These are phyloP conservation scores for Ecliptopera silaceata DNA, from an alignment of 2,888 invertebrate genomes.

Conservation along the genomic window DNA sequence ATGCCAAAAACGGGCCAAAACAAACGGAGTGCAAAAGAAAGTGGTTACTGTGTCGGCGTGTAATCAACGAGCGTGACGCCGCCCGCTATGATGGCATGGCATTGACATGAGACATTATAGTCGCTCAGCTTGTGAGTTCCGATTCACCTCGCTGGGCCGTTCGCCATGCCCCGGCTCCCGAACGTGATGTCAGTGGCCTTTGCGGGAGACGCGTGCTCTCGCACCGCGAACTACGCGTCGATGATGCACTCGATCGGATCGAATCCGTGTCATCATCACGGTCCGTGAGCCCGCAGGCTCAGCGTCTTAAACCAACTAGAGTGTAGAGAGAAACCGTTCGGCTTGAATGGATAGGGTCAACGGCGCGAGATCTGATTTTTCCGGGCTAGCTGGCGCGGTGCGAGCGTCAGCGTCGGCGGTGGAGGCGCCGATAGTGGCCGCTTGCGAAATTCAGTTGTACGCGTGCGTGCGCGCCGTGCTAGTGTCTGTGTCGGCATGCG, in stretches of 20 bases:
- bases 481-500: constrained; percentile 75
- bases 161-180: constrained; percentile 56
- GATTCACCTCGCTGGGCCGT: constrained; percentile 67
- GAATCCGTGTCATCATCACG: constrained; percentile 42
- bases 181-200: constrained; percentile 54
- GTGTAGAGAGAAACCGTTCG: constrained; percentile 76
- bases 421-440: constrained; percentile 58
- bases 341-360: constrained; percentile 79
- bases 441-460: constrained; percentile 69
- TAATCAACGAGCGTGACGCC: constrained; percentile 68
- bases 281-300: constrained; percentile 46
- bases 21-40: constrained; percentile 75
- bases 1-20: constrained; percentile 36
- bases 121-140: constrained; percentile 65
- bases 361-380: constrained; percentile 74
- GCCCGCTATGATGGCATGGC: constrained; percentile 61
- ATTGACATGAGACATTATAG: constrained; percentile 60
- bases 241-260: constrained; percentile 24
- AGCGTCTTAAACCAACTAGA: constrained; percentile 62
- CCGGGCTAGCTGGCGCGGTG: constrained; percentile 48
- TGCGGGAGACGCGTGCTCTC: constrained; percentile 32
- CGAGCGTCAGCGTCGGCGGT: constrained; percentile 62
- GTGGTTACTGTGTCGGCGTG: constrained; percentile 61
- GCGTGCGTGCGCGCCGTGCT: constrained; percentile 80
- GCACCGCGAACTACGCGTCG: constrained; percentile 31